phyloP scores from a whole-genome alignment of 2,797 vertebrate genomes.

The Sebastes alutus region DNA sequence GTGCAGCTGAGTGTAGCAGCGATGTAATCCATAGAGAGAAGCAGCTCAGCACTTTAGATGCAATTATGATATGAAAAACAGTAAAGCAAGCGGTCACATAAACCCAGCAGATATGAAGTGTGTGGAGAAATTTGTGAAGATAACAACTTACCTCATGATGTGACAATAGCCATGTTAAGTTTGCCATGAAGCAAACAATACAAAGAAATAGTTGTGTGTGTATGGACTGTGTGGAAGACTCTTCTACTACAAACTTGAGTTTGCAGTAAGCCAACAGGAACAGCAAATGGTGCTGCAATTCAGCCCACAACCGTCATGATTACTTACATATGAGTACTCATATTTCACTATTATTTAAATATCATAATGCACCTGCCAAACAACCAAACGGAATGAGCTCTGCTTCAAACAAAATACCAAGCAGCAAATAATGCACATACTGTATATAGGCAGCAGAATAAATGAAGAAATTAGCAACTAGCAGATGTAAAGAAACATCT shows the following conservation, averaged over 20 bases:
- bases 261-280: background rate
- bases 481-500: background rate
- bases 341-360: background rate
- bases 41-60: conserved; percentile 26
- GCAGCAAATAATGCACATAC: background rate
- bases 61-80: conserved; percentile 48
- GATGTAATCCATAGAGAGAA: background rate
- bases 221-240: background rate
- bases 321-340: background rate
- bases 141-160: background rate
- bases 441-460: background rate
- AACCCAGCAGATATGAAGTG: background rate
- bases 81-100: background rate
- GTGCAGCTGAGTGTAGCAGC: background rate
- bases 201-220: background rate
- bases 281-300: background rate
- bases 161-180: background rate
- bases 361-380: background rate
- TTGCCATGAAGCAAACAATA: background rate
- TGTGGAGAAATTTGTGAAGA: background rate
- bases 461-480: background rate
- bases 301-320: background rate
- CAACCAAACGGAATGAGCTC: background rate
- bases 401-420: background rate
- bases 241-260: background rate